Conservation (phyloP, 2,113 vertebrate genomes). For the Lutjanus erythropterus region DNA sequence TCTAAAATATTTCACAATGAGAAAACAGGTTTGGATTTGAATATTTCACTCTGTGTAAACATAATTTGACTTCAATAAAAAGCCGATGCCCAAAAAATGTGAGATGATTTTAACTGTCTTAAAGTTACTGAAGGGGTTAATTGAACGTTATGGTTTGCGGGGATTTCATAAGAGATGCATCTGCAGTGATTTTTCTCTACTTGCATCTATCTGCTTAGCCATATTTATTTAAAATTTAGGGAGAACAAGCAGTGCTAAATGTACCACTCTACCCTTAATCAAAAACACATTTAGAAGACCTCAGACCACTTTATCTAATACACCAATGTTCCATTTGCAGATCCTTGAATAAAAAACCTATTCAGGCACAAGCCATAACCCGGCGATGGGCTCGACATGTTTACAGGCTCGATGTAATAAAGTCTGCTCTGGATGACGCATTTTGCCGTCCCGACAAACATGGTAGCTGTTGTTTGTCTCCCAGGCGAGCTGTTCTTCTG, state of each 20-base stretch:
- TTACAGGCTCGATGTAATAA: constrained; percentile 45
- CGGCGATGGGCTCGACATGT: constrained; percentile 25
- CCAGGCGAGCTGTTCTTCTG: constrained; percentile 32
- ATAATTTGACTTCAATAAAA: neutral
- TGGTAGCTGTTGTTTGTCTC: constrained; percentile 55
- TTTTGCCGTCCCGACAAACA: constrained; percentile 49
- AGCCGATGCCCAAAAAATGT: neutral
- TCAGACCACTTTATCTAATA: constrained; percentile 52
- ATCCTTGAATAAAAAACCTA: constrained; percentile 48
- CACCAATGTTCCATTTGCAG: constrained; percentile 63
- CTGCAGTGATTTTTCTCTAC: neutral
- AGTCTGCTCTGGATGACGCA: constrained; percentile 49
- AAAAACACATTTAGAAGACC: constrained; percentile 76
- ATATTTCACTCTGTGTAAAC: neutral
- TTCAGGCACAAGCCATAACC: constrained; percentile 42
- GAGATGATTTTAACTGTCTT: neutral
- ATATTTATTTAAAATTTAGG: constrained; percentile 50
- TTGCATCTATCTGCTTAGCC: constrained; percentile 11
- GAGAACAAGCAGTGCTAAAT: constrained; percentile 38
- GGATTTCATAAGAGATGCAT: constrained; percentile 19
- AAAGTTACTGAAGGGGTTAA: neutral
- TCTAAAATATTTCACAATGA: too few species aligned
- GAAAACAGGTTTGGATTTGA: neutral
- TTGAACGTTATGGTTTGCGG: neutral
- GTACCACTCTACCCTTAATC: constrained; percentile 58